These are phyloP conservation scores for Ellobium chinense DNA, from an alignment of 2,888 invertebrate genomes.

Conservation along the genomic window DNA sequence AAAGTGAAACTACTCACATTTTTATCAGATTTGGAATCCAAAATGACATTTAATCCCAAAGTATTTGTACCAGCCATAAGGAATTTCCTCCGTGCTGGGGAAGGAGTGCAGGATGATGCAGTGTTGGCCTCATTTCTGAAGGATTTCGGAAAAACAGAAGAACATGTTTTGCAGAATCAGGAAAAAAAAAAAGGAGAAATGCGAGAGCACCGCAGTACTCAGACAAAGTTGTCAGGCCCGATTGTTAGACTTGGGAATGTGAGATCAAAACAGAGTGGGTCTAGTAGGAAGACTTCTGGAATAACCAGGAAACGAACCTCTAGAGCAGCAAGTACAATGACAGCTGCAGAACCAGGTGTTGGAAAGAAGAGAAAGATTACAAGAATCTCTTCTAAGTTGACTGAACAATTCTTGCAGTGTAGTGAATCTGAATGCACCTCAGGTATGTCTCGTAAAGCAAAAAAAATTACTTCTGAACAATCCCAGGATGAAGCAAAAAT, in stretches of 20 bases:
- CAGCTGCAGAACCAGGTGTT: too few species aligned
- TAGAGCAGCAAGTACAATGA: too few species aligned
- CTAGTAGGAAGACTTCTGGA: too few species aligned
- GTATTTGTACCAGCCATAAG: slow-evolving; percentile 36
- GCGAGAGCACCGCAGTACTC: background rate
- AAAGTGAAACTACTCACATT: slow-evolving; percentile 25
- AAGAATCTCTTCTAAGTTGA: too few species aligned
- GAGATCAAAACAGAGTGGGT: background rate
- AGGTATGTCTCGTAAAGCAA: too few species aligned
- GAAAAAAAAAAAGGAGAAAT: background rate
- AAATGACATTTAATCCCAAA: slow-evolving; percentile 25
- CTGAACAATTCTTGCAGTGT: too few species aligned
- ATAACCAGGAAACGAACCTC: too few species aligned
- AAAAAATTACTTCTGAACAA: too few species aligned
- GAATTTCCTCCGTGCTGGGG: slow-evolving; percentile 18
- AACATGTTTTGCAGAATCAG: slow-evolving; percentile 4
- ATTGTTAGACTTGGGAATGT: slow-evolving; percentile 10
- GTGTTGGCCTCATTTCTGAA: slow-evolving; percentile 1
- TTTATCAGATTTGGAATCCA: slow-evolving; percentile 15
- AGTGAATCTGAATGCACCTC: too few species aligned
- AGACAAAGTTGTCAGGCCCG: slow-evolving; percentile 23
- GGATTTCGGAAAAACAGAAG: slow-evolving; percentile 30
- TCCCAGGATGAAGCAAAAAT: too few species aligned
- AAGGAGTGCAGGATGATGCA: background rate
- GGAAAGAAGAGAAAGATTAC: too few species aligned